phyloP scores from a whole-genome alignment of 2,888 invertebrate genomes.

The Unio pictorum region DNA sequence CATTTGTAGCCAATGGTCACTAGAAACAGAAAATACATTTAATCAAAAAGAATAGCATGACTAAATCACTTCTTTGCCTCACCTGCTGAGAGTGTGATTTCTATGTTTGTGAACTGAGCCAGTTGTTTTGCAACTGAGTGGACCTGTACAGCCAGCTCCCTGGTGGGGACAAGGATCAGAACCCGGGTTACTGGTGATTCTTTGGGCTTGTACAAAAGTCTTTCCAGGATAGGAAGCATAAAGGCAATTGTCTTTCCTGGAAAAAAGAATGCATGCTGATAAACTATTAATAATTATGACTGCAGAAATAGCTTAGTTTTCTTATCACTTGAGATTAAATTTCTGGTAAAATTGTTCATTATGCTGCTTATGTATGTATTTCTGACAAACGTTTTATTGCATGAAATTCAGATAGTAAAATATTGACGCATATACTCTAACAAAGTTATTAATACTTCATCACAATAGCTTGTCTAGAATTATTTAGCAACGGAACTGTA shows the following conservation, averaged over 20 bases:
- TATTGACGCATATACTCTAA: too few relatives aligned
- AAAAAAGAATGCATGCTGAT: neutral
- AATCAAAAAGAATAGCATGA: too few relatives aligned
- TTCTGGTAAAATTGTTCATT: too few relatives aligned
- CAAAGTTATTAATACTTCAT: too few relatives aligned
- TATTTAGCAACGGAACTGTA: too few relatives aligned
- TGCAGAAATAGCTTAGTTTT: neutral
- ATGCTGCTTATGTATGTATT: too few relatives aligned
- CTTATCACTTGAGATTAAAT: too few relatives aligned
- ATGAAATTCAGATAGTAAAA: too few relatives aligned
- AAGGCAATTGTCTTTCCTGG: slow-evolving; percentile 99
- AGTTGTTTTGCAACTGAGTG: slow-evolving; percentile 94
- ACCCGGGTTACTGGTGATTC: slow-evolving; percentile 83
- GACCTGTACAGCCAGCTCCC: slow-evolving; percentile 98
- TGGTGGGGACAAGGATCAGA: slow-evolving; percentile 93
- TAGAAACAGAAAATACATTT: too few relatives aligned
- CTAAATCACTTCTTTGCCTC: slow-evolving; percentile 7
- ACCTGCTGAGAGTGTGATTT: slow-evolving; percentile 70
- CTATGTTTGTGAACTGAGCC: slow-evolving; percentile 83
- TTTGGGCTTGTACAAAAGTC: slow-evolving; percentile 88
- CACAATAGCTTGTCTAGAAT: too few relatives aligned
- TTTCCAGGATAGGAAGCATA: slow-evolving; percentile 96
- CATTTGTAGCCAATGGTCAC: too few relatives aligned
- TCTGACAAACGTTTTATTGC: too few relatives aligned
- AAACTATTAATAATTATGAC: neutral